phyloP scores from a whole-genome alignment of 1,140 invertebrate species.

The Hydropsyche tenuis region DNA sequence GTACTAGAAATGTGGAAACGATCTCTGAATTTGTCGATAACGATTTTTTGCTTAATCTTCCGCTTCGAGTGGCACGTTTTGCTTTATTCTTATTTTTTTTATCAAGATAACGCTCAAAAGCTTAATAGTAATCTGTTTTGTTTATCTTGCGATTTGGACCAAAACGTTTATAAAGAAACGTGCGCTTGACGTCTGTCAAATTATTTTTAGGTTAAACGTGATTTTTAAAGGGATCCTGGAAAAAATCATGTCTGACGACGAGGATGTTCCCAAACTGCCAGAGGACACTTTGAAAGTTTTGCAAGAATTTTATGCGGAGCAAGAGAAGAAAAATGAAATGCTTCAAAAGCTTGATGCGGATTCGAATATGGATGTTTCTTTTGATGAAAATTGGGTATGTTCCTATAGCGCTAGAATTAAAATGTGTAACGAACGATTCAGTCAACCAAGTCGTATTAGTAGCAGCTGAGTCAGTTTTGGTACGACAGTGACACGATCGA shows the following conservation, averaged over 20 bases:
- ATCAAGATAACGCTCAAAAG: too few species aligned
- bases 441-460: too few species aligned
- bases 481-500: slow-evolving; percentile 82
- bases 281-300: slow-evolving; percentile 77
- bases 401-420: too few species aligned
- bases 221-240: not conserved
- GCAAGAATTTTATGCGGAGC: slow-evolving; percentile 82
- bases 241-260: slow-evolving; percentile 63
- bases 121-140: too few species aligned
- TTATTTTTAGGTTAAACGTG: not conserved
- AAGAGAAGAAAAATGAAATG: slow-evolving; percentile 66
- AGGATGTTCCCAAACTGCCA: slow-evolving; percentile 73
- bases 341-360: slow-evolving; percentile 58
- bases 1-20: too few species aligned
- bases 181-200: not conserved
- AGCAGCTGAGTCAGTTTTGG: slow-evolving; percentile 99
- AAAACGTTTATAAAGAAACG: not conserved
- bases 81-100: too few species aligned
- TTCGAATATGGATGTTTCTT: slow-evolving; percentile 63
- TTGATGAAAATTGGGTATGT: slow-evolving; percentile 86
- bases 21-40: too few species aligned
- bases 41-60: too few species aligned
- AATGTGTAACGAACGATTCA: too few species aligned
- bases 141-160: not conserved
- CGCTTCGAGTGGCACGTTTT: too few species aligned